phyloP scores from a whole-genome alignment of 1,140 invertebrate genomes.

The Ips nitidus region DNA sequence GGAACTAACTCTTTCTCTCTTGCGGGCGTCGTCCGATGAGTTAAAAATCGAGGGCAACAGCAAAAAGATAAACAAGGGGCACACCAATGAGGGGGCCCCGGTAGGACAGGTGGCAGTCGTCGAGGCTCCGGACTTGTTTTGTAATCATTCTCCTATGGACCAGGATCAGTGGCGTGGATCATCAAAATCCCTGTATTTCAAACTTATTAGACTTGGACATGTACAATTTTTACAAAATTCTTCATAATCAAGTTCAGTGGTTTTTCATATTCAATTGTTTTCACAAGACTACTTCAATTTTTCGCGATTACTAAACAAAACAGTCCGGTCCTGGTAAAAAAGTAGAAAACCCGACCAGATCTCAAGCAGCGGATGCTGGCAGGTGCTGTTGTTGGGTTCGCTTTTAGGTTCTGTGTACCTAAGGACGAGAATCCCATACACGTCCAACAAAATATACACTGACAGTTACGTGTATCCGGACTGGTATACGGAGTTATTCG shows the following conservation, averaged over 20 bases:
- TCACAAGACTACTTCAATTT: not conserved
- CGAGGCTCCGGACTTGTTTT: constrained; percentile 23
- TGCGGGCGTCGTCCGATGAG: constrained; percentile 13
- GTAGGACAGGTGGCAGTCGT: constrained; percentile 29
- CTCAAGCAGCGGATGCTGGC: not conserved
- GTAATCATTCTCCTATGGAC: constrained; percentile 23
- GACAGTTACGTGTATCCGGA: too few species aligned
- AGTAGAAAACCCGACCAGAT: not conserved
- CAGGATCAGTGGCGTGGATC: constrained; percentile 21
- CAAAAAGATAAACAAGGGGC: constrained; percentile 25
- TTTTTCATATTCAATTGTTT: not conserved
- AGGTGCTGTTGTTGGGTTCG: too few species aligned
- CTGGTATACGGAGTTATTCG: too few species aligned
- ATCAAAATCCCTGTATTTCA: not conserved
- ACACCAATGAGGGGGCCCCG: constrained; percentile 21
- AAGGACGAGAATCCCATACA: too few species aligned
- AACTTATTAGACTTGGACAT: not conserved
- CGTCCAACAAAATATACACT: too few species aligned
- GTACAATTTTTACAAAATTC: not conserved
- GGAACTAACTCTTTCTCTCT: constrained; percentile 7
- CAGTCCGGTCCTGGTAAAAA: not conserved
- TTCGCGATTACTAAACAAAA: not conserved
- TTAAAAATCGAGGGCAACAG: constrained; percentile 27
- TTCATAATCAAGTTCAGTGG: too few species aligned
- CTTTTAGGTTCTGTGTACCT: too few species aligned